Evolutionary conservation across 2,888 invertebrate genomes (phyloP).

Genomic region (Amiota communis): DNA sequence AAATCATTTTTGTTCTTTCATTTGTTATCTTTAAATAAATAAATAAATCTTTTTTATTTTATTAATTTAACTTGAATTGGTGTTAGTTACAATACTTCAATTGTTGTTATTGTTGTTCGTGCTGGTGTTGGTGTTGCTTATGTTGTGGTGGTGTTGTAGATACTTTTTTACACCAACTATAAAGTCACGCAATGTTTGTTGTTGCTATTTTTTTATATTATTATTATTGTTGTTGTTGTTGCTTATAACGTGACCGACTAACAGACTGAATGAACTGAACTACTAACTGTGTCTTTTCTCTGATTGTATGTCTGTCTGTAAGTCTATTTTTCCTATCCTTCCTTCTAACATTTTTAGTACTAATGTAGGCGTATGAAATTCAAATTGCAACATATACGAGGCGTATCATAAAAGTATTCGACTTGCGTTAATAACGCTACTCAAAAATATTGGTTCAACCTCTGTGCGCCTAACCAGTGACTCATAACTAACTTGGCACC

Average conservation of each 20-base stretch:
- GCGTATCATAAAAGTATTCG: neutral
- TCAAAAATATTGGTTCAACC: too few relatives aligned
- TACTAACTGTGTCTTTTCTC: neutral
- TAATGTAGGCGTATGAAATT: constrained; percentile 26
- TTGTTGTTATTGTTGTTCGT: constrained; percentile 3
- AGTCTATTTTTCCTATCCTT: neutral
- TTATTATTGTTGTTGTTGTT: too few relatives aligned
- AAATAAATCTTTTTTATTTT: neutral
- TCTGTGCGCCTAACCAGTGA: too few relatives aligned
- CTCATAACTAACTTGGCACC: too few relatives aligned
- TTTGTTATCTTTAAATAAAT: too few relatives aligned
- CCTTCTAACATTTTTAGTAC: neutral
- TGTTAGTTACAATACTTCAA: neutral
- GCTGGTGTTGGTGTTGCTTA: constrained; percentile 2
- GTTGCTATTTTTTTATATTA: too few relatives aligned
- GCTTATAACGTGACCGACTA: constrained; percentile 26
- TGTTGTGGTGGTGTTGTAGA: constrained; percentile 16
- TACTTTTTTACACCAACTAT: constrained; percentile 1
- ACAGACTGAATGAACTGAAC: constrained; percentile 9
- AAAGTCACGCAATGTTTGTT: constrained; percentile 22
- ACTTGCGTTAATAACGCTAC: too few relatives aligned
- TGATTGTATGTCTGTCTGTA: constrained; percentile 5
- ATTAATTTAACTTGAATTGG: constrained; percentile 27
- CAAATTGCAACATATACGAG: constrained; percentile 24
- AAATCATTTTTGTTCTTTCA: too few relatives aligned